A percentile compares a stretch with the other conserved stretches of the same genome.
phyloP scores from a whole-genome alignment of 2,113 vertebrate genomes.

The Protobothrops mucrosquamatus region DNA sequence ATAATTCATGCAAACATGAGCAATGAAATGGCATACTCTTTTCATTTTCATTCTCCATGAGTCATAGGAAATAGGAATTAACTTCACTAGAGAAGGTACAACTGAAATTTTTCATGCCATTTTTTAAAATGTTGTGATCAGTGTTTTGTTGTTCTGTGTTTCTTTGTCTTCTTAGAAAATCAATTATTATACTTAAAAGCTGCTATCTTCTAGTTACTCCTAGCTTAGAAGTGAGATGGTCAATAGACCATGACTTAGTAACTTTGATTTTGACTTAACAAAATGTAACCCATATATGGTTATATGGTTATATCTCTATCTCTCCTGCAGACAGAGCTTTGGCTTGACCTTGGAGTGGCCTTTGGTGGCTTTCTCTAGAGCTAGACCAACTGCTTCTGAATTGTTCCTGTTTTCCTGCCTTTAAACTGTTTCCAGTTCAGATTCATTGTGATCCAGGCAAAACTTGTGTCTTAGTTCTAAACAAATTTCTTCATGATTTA shows the following conservation, averaged over 20 bases:
- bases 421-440: neutral
- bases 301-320: too few species aligned
- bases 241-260: neutral
- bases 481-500: neutral
- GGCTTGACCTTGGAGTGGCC: neutral
- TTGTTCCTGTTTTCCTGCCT: neutral
- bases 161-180: neutral
- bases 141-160: neutral
- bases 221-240: neutral
- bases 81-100: neutral
- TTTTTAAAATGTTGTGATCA: neutral
- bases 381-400: neutral
- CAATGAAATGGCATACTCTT: neutral
- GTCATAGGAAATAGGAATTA: neutral
- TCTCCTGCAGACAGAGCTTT: neutral
- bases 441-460: neutral
- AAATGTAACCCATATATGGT: neutral
- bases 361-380: neutral
- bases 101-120: neutral
- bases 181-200: neutral
- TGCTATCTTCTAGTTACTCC: neutral
- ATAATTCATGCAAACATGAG: neutral
- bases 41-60: neutral
- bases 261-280: neutral
- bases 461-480: neutral